These are phyloP conservation scores for Arctia plantaginis DNA, from an alignment of 2,888 invertebrate genomes.

Conservation along the genomic window DNA sequence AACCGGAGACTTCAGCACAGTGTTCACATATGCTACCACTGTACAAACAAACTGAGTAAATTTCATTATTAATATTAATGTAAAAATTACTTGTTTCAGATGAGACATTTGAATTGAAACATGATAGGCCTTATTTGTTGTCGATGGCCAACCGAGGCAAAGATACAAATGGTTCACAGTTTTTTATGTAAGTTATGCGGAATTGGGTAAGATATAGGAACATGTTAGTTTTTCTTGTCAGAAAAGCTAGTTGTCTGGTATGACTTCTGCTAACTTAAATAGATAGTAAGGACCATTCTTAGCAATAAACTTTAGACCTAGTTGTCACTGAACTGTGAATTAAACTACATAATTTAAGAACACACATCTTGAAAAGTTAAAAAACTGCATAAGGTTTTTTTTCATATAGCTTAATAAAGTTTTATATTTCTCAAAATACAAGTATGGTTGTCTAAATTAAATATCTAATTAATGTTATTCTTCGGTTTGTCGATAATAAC, in stretches of 20 bases:
- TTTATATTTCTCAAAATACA: too few relatives aligned
- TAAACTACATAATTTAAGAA: too few relatives aligned
- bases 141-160: constrained; percentile 99
- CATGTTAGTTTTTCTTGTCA: neutral
- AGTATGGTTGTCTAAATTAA: too few relatives aligned
- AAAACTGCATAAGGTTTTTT: too few relatives aligned
- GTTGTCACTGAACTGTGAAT: too few relatives aligned
- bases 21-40: too few relatives aligned
- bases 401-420: too few relatives aligned
- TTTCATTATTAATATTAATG: neutral
- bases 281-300: neutral
- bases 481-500: too few relatives aligned
- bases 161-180: constrained; percentile 99
- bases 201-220: constrained; percentile 57
- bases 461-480: too few relatives aligned
- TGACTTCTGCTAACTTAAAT: neutral
- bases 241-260: neutral
- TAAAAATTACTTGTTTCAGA: constrained; percentile 87
- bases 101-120: constrained; percentile 96
- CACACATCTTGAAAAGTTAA: too few relatives aligned
- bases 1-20: too few relatives aligned
- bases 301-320: neutral
- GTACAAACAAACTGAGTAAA: too few relatives aligned
- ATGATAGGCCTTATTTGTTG: constrained; percentile 95
- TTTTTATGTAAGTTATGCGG: constrained; percentile 96